Evolutionary conservation across 2,113 vertebrate genomes (phyloP).

Genomic region (Hippocampus comes): DNA sequence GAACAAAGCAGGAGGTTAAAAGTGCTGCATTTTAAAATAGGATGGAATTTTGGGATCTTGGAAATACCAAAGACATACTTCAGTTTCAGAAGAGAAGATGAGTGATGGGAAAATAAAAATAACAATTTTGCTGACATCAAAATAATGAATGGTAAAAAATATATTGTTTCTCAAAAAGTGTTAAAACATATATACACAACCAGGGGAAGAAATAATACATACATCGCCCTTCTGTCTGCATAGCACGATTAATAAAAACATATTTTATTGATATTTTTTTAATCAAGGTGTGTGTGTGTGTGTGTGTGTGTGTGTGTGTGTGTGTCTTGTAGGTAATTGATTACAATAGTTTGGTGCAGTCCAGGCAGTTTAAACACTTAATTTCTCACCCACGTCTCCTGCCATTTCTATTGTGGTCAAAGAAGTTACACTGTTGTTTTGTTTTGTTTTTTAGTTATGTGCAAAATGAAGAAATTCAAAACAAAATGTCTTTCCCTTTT

Average conservation of each 20-base stretch:
- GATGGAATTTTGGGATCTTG: slow-evolving; percentile 15
- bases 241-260: slow-evolving; percentile 15
- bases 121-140: slow-evolving; percentile 10
- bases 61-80: slow-evolving; percentile 15
- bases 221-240: slow-evolving; percentile 18
- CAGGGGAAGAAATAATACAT: slow-evolving; percentile 23
- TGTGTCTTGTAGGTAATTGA: background rate
- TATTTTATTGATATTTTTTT: slow-evolving; percentile 17
- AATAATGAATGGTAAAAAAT: slow-evolving; percentile 1
- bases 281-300: slow-evolving; percentile 35
- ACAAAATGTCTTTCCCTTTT: slow-evolving; percentile 25
- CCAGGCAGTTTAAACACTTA: background rate
- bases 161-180: slow-evolving; percentile 9
- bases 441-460: slow-evolving; percentile 47
- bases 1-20: slow-evolving; percentile 22
- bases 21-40: slow-evolving; percentile 11
- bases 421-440: background rate
- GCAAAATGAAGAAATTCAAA: slow-evolving; percentile 49
- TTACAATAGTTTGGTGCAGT: background rate
- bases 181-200: slow-evolving; percentile 32
- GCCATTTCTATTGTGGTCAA: background rate
- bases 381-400: background rate
- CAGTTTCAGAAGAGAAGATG: slow-evolving; percentile 11
- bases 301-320: slow-evolving; percentile 4
- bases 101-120: slow-evolving; percentile 17